These are phyloP conservation scores for Uropetala carovei DNA, from an alignment of 2,888 invertebrate species.

Conservation along the genomic window DNA sequence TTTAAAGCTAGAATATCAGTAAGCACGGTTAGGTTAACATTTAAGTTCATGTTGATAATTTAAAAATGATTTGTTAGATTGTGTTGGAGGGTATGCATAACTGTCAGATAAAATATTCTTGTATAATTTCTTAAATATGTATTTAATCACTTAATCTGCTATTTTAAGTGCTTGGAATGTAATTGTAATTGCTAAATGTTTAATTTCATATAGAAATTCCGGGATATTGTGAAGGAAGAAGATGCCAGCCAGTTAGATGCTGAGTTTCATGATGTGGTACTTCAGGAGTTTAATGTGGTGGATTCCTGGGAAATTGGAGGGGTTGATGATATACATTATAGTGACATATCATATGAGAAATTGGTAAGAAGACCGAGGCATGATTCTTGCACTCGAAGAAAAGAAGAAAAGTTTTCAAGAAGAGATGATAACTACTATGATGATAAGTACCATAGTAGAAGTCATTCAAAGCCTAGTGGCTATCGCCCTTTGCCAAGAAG, in stretches of 20 bases:
- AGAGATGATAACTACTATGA: slow-evolving; percentile 1
- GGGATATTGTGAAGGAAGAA: neutral
- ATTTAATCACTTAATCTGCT: neutral
- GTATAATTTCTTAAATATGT: neutral
- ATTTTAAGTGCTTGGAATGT: neutral
- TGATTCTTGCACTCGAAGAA: slow-evolving; percentile 24
- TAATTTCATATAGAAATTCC: neutral
- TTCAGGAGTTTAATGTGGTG: slow-evolving; percentile 9
- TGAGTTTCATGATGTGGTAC: neutral
- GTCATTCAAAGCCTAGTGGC: neutral
- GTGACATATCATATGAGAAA: neutral
- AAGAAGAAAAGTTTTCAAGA: neutral
- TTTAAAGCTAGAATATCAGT: no score
- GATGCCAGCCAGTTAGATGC: neutral
- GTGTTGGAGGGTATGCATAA: no score
- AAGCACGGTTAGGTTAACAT: no score
- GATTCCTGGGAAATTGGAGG: slow-evolving; percentile 39
- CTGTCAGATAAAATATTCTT: no score
- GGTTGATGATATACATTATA: slow-evolving; percentile 3
- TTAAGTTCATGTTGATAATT: no score
- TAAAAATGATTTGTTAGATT: no score
- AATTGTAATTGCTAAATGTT: neutral
- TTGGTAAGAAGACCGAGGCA: neutral
- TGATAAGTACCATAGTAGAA: neutral
- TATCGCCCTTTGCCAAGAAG: neutral